Evolutionary conservation across 1,140 invertebrate species (phyloP), one percentile per base, ranked within the genome.

Genomic region (Panagrolaimus sp.): DNA sequence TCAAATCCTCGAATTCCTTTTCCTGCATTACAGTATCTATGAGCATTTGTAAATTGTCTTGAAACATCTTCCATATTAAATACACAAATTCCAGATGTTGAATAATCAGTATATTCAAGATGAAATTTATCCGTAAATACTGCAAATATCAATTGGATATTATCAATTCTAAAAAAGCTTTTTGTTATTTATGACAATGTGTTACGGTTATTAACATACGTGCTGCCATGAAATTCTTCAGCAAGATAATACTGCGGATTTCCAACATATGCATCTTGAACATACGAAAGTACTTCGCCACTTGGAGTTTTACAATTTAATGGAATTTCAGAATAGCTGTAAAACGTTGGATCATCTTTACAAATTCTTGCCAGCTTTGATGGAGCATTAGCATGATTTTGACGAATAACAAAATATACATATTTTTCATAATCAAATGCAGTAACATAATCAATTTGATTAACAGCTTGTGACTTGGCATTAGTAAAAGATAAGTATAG

Each of bases 191-290:
- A 44, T 65, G 46, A 16, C 38, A 13, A 65, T 73, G 61, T 38
- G 43, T 62, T 8, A n/a, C n/a, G n/a, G 20, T 42, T 47, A 45
- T 45, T 14, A 27, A 73, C 62, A 42, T 63, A 78, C 71, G 51
- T 25, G 9, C 72, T 75, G n/a, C 82, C 73, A 53, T 66, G 67
- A 13, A 82, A 46, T n/a, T 70, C 67, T 27, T 69, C 65, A 9
- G 80, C 81, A 42, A 83, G 68, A 63, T 82, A 73, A 63, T 82
- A 82, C 13, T 79, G 81, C 48, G 79, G 79, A 25, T 72, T 71
- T 13, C 71, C 74, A 11, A 83, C 42, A 9, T 78, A 67, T 57
- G 80, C 80, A 23, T 74, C 69, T 0, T 83, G 65, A 14, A 82
- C 67, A 70, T 82, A 16, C 67, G 67, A 31, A 70, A 79, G 42